phyloP scores from a whole-genome alignment of 92 coral and sea anemone species.

The Porites lobata region DNA sequence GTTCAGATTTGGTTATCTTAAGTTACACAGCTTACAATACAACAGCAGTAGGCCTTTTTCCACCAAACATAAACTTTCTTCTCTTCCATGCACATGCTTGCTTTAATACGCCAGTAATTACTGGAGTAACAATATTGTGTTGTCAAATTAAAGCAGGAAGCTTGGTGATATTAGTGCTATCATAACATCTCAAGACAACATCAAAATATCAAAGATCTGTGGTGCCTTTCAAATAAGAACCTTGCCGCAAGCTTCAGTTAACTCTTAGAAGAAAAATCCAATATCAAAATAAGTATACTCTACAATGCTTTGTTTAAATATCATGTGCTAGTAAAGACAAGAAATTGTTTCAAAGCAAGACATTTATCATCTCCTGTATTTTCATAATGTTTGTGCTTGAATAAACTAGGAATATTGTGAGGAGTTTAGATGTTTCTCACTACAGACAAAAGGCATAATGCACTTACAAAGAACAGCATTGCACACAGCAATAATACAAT shows the following conservation, averaged over 20 bases:
- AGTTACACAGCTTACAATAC: conserved; percentile 19
- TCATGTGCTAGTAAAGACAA: too few species aligned
- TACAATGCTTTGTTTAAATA: too few species aligned
- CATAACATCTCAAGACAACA: neutral
- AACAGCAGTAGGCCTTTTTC: conserved; percentile 1
- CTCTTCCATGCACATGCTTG: conserved; percentile 11
- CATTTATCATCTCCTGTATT: too few species aligned
- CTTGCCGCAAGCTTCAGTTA: neutral
- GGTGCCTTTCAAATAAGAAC: neutral
- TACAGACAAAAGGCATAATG: too few species aligned
- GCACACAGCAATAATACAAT: too few species aligned
- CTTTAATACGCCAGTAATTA: neutral
- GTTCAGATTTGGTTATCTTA: neutral
- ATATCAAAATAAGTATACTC: too few species aligned
- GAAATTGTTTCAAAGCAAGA: too few species aligned
- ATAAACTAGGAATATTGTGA: too few species aligned
- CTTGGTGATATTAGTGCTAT: conserved; percentile 6
- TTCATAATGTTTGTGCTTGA: too few species aligned
- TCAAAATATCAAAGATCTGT: neutral
- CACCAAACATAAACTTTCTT: conserved; percentile 33
- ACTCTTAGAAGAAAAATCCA: neutral
- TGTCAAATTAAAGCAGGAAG: neutral
- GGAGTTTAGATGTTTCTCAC: too few species aligned
- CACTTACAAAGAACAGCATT: too few species aligned
- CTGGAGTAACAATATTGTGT: neutral